These are phyloP conservation scores for Hemibagrus guttatus DNA, from an alignment of 2,797 vertebrate species.

Conservation along the genomic window DNA sequence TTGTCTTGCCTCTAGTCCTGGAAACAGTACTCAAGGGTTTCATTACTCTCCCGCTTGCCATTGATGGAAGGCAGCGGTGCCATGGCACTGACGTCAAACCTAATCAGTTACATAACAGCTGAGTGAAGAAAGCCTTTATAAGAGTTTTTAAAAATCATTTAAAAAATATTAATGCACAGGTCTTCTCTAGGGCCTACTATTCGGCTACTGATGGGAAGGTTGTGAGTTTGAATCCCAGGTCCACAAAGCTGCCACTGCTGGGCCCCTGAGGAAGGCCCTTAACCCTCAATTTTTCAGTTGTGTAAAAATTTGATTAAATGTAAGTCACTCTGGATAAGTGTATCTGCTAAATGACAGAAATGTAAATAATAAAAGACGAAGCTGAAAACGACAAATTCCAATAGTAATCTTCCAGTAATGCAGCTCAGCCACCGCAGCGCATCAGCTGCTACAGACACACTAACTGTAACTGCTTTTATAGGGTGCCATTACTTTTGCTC, in stretches of 20 bases:
- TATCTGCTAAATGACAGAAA: too few relatives aligned
- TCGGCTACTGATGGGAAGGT: too few relatives aligned
- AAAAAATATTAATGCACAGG: not conserved
- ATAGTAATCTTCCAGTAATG: too few relatives aligned
- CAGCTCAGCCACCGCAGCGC: too few relatives aligned
- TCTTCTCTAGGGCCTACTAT: not conserved
- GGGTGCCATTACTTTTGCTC: not conserved
- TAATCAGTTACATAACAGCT: not conserved
- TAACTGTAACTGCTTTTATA: not conserved
- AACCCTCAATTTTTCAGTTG: too few relatives aligned
- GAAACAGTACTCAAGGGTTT: slow-evolving; percentile 53
- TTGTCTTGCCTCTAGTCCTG: slow-evolving; percentile 56
- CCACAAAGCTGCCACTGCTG: too few relatives aligned
- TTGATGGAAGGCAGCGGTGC: slow-evolving; percentile 31
- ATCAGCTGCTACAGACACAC: not conserved
- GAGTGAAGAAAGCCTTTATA: not conserved
- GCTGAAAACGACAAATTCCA: not conserved
- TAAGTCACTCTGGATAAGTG: too few relatives aligned
- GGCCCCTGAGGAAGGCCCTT: too few relatives aligned
- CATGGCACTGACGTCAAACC: slow-evolving; percentile 9
- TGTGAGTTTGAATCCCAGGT: too few relatives aligned
- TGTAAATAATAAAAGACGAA: not conserved
- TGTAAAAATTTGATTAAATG: too few relatives aligned
- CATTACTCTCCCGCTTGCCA: slow-evolving; percentile 56
- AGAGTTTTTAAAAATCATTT: not conserved